These are phyloP conservation scores for Syngnathus acus DNA, from an alignment of 2,797 vertebrate species.

Conservation along the genomic window DNA sequence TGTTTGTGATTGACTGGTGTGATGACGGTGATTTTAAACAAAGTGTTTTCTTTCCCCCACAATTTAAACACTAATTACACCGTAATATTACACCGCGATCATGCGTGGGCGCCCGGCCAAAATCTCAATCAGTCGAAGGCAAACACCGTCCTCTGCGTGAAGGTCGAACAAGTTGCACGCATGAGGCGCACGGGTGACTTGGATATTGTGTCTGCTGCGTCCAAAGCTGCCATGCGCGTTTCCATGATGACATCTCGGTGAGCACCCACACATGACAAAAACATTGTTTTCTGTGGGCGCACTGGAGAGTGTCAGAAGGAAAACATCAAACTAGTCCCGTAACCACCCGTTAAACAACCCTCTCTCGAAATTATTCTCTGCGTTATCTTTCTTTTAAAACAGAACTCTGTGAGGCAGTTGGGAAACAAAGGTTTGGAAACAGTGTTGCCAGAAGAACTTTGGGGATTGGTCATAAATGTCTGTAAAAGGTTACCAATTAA, in stretches of 20 bases:
- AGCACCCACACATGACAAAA: constrained; percentile 37
- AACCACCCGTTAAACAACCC: constrained; percentile 8
- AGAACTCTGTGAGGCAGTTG: neutral
- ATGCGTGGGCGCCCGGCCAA: constrained; percentile 12
- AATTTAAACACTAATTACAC: constrained; percentile 4
- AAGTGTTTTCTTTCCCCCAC: constrained; percentile 9
- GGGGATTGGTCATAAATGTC: neutral
- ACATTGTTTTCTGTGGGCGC: constrained; percentile 29
- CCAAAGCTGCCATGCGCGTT: constrained; percentile 16
- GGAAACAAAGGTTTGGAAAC: neutral
- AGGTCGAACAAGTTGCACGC: neutral
- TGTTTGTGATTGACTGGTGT: neutral
- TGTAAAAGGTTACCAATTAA: too few relatives aligned
- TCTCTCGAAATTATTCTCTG: constrained; percentile 6
- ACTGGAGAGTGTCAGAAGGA: constrained; percentile 30
- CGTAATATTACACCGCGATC: constrained; percentile 10
- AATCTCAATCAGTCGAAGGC: neutral
- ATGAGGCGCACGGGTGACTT: neutral
- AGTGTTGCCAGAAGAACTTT: neutral
- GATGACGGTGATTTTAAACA: neutral
- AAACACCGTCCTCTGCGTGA: constrained; percentile 1
- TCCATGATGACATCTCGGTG: constrained; percentile 38
- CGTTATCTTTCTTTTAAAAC: constrained; percentile 20
- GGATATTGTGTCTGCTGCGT: constrained; percentile 17
- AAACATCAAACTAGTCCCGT: constrained; percentile 22